These are phyloP conservation scores for Microcebus jonahi DNA, from an alignment of 2,113 vertebrate species.

Conservation along the genomic window DNA sequence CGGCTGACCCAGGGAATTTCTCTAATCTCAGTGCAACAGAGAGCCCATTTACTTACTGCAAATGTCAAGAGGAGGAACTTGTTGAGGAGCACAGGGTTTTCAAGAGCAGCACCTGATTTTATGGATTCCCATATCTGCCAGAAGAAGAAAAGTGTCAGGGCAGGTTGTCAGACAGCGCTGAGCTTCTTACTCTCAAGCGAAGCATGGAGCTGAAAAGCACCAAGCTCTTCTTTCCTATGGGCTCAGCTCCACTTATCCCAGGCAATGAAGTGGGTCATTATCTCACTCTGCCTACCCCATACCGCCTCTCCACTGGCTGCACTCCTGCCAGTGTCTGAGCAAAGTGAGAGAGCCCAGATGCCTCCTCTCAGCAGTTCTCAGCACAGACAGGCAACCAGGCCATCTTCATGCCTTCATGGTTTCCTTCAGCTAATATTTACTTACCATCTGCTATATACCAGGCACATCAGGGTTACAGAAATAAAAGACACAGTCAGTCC, in stretches of 20 bases:
- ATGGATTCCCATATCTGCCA: slow-evolving; percentile 95
- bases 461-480: neutral
- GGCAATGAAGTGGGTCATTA: neutral
- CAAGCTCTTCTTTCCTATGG: neutral
- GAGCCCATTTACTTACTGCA: slow-evolving; percentile 87
- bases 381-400: neutral
- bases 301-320: neutral
- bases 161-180: neutral
- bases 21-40: neutral
- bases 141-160: neutral
- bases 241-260: neutral
- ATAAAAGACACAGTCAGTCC: neutral
- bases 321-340: neutral
- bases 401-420: neutral
- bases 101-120: slow-evolving; percentile 90
- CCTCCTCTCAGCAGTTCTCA: neutral
- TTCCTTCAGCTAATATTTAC: neutral
- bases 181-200: neutral
- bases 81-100: slow-evolving; percentile 92
- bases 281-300: neutral
- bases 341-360: neutral
- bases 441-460: neutral
- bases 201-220: neutral
- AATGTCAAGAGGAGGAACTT: slow-evolving; percentile 96
- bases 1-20: neutral